Evolutionary conservation across 2,797 vertebrate species (phyloP).

Genomic region (Nasua narica): DNA sequence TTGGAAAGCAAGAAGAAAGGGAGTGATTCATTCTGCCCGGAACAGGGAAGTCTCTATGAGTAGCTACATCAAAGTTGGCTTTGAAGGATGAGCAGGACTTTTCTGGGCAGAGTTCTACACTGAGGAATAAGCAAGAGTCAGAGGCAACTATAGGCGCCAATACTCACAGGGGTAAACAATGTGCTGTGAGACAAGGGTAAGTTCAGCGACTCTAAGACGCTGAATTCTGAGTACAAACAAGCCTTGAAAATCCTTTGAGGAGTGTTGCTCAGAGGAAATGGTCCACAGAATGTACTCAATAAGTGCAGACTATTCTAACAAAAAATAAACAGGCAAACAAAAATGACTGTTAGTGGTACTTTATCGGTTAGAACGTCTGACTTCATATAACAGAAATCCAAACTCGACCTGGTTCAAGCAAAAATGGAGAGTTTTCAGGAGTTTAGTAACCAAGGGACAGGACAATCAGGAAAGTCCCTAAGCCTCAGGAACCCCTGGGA

Average conservation of each 20-base stretch:
- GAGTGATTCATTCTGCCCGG: background rate
- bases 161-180: background rate
- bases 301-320: background rate
- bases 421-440: background rate
- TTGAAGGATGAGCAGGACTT: background rate
- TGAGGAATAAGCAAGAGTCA: background rate
- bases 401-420: background rate
- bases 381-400: background rate
- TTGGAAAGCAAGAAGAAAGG: background rate
- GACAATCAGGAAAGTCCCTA: background rate
- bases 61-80: background rate
- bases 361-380: background rate
- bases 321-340: background rate
- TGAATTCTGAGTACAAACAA: background rate
- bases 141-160: background rate
- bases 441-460: background rate
- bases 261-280: background rate
- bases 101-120: background rate
- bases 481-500: background rate
- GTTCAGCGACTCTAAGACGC: background rate
- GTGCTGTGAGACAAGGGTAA: background rate
- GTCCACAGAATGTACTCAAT: background rate
- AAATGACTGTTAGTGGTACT: background rate
- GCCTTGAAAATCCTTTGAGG: background rate
- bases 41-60: background rate